These are phyloP conservation scores for cat (Felis catus) DNA, from an alignment of 2,113 vertebrate genomes.

Conservation along the genomic window DNA sequence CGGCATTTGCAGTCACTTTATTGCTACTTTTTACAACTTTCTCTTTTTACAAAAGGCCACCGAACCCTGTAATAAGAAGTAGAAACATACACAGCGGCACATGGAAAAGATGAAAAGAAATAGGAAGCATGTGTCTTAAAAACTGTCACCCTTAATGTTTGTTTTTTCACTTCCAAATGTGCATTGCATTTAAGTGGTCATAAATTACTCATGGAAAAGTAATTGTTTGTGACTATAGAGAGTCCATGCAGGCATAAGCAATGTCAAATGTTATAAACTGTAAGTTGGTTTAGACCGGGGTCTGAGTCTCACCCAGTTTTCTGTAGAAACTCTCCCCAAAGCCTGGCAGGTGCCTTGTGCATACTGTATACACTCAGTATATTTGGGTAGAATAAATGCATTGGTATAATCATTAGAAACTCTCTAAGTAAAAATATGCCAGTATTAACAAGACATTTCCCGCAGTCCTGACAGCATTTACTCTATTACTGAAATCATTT, in stretches of 20 bases:
- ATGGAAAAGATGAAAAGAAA: not conserved
- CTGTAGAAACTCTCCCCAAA: not conserved
- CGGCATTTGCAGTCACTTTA: not conserved
- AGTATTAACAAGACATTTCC: not conserved
- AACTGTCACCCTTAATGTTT: not conserved
- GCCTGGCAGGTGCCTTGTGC: not conserved
- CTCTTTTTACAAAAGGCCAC: not conserved
- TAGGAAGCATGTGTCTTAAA: not conserved
- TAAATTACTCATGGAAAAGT: not conserved
- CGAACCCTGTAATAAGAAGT: not conserved
- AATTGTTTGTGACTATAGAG: not conserved
- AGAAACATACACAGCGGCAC: not conserved
- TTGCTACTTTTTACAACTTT: not conserved
- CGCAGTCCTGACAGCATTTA: not conserved
- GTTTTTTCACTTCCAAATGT: not conserved
- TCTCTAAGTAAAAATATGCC: not conserved
- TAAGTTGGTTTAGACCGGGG: not conserved
- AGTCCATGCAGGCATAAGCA: not conserved
- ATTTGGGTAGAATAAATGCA: not conserved
- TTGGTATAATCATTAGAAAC: not conserved
- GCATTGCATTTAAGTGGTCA: not conserved
- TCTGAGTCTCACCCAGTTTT: conserved; percentile 12
- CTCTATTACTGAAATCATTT: not conserved
- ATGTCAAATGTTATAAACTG: not conserved
- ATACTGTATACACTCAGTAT: not conserved